Evolutionary conservation across 2,113 vertebrate species (phyloP).

Genomic region (Elaphurus davidianus): DNA sequence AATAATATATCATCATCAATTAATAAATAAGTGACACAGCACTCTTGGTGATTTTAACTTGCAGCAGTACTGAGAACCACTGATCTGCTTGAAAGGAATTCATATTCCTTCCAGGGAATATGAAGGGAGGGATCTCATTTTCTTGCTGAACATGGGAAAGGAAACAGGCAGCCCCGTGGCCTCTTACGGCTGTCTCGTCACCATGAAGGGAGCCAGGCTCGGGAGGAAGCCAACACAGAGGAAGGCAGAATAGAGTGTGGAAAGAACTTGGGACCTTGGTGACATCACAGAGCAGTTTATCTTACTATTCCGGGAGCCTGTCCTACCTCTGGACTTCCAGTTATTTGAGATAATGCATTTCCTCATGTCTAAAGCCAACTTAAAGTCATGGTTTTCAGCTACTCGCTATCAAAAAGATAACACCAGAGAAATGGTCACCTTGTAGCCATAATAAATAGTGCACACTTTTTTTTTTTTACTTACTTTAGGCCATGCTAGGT

Average conservation of each 20-base stretch:
- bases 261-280: background rate
- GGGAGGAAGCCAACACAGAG: background rate
- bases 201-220: background rate
- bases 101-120: background rate
- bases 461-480: background rate
- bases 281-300: background rate
- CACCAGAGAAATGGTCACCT: background rate
- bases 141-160: background rate
- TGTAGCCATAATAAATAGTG: background rate
- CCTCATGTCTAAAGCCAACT: slow-evolving; percentile 5
- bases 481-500: background rate
- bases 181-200: background rate
- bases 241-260: background rate
- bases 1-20: background rate
- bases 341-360: slow-evolving; percentile 25
- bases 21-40: background rate
- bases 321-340: slow-evolving; percentile 26
- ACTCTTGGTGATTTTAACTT: background rate
- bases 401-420: background rate
- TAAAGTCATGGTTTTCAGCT: background rate
- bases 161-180: background rate
- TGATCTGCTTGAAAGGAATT: background rate
- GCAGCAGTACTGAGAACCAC: background rate
- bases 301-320: background rate
- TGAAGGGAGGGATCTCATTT: background rate